Base-by-base conservation (phyloP, 92 coral and sea anemone genomes). In the Epizoanthus rinbou region DNA sequence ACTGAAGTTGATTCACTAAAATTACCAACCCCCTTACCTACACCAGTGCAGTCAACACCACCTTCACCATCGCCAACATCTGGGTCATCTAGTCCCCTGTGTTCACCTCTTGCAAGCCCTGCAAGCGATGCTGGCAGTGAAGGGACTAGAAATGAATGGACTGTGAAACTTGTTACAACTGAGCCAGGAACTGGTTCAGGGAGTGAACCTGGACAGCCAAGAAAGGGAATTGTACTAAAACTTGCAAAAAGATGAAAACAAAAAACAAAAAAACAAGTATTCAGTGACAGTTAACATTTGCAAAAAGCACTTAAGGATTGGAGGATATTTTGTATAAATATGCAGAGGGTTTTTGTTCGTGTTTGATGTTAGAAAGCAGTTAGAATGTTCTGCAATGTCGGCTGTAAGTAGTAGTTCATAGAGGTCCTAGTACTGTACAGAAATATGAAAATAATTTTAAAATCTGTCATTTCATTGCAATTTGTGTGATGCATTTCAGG, bases 141-240 rank as follows among this genome's bases (percentile, higher is more conserved):
- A 23, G 76, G 89, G 37, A 90, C 89, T 64, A 85, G 92, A 73
- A 93, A 93, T 81, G 98, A 94, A 64, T 97, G 99, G 99, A 97
- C 98, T 6, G 99, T 97, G 4, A 97, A 97, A 71, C 96, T 94
- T 15, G 95, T 97, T 10, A 90, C 97, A 57, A 87, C 92, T 56
- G 99, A 97, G 45, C 90, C 84, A 57, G 97, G 89, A 25, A 82
- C 84, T 33, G 82, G 89, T 54, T 53, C 85, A 9, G 91, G 89
- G 23, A 86, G 94, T 57, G 99, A 94, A 8, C 35, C 97, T 0
- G 93, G 92, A 59, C 98, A 92, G 17, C 94, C 96, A 7, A 85
- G 99, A 47, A 97, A 97, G 84, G 99, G 99, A 67, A 97, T 97
- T 62, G 99, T 97, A 10, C 81, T 97, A 25, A 97, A 97, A 81